Base-by-base conservation (phyloP, 2,797 vertebrate species). In the Anas bernieri region DNA sequence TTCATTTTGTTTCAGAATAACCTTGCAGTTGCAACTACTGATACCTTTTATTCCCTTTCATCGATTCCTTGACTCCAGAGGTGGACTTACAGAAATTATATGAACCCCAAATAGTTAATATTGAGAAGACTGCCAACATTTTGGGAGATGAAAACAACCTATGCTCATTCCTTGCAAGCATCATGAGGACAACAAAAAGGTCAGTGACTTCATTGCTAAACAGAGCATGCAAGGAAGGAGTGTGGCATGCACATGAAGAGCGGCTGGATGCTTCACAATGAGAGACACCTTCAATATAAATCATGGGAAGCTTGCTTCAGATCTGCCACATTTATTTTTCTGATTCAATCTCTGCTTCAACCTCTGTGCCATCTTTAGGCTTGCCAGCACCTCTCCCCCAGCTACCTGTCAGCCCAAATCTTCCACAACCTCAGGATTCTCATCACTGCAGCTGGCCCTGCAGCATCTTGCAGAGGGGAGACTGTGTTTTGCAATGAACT, bases 151-250 rank as follows among this genome's bases (percentile, higher is more conserved):
- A 74, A 90, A 93, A 25, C 48, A 91, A 39, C 37, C 16, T 54
- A 54, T 22, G 39, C 61, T 82, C 43, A 70, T 18, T 43, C 61
- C 31, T 88, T 76, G 70, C 48, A 93, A 90, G 46, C 50, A 86
- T 80, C 61, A 58, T 62, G 61, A 96, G 81, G 61, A 93, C 75
- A 78, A 78, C 1, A 0, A 92, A 92, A 96, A 93, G 64, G 86
- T 91, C 94, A 97, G 54, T 83, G 77, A 50, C 48, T 96, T 96
- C 88, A 95, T 88, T 90, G 91, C 67, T 89, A 96, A 96, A 77
- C 90, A 80, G 86, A 94, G 77, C 81, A 79, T 96, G 75, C 64
- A 83, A 83, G 61, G 55, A 92, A 77, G 80, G 48, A 95, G 41
- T 4, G 2, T 3, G 5, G 70, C 43, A 8, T 12, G 28, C 0